These are phyloP conservation scores for Spodoptera exigua DNA, from an alignment of 2,888 invertebrate genomes.

Conservation along the genomic window DNA sequence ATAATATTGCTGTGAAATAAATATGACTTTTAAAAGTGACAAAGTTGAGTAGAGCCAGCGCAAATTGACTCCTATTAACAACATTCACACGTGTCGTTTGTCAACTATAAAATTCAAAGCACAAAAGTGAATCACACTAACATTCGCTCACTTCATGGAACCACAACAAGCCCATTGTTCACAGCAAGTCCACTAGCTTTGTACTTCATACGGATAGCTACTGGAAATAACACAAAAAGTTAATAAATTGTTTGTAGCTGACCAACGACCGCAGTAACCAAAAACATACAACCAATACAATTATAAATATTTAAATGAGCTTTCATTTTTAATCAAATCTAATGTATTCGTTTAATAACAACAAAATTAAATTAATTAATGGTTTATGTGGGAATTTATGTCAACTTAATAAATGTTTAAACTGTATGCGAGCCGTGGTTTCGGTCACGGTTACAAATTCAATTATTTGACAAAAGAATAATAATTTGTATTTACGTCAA, in stretches of 20 bases:
- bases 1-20: too few species aligned
- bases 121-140: slow-evolving; percentile 22
- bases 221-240: slow-evolving; percentile 45
- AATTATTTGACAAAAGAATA: too few species aligned
- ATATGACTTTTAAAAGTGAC: too few species aligned
- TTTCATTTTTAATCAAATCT: slow-evolving; percentile 2
- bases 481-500: too few species aligned
- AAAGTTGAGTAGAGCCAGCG: too few species aligned
- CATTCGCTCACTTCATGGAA: slow-evolving; percentile 13
- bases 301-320: slow-evolving; percentile 24
- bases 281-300: slow-evolving; percentile 25
- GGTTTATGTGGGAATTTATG: too few species aligned
- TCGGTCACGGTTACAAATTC: too few species aligned
- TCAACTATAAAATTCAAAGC: background rate
- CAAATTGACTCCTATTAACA: too few species aligned
- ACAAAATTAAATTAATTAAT: background rate
- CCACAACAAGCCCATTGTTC: slow-evolving; percentile 33
- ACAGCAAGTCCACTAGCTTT: slow-evolving; percentile 30
- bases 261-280: slow-evolving; percentile 28
- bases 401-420: too few species aligned
- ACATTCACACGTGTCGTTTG: background rate
- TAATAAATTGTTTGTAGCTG: slow-evolving; percentile 42
- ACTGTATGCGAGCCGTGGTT: too few species aligned
- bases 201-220: slow-evolving; percentile 31
- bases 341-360: background rate